These are phyloP conservation scores for Pimpla rufipes DNA, from an alignment of 2,888 invertebrate genomes.

Conservation along the genomic window DNA sequence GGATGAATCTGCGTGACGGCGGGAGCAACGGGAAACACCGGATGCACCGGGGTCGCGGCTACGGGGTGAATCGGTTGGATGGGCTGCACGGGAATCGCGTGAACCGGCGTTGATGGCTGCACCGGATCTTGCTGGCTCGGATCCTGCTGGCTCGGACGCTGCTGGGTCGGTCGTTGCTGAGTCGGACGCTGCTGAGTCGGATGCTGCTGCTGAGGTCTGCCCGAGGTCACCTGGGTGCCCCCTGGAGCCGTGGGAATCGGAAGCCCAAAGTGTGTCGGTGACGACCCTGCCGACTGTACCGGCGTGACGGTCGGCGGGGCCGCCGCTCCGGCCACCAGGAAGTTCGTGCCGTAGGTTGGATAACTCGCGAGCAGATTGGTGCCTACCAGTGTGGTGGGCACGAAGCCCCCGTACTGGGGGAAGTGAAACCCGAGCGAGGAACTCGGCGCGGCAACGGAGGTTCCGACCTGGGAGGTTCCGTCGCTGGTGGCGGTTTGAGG, in stretches of 20 bases:
- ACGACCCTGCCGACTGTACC: constrained; percentile 70
- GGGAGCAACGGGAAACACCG: constrained; percentile 60
- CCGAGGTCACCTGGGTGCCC: constrained; percentile 69
- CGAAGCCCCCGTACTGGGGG: constrained; percentile 79
- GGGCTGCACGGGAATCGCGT: constrained; percentile 70
- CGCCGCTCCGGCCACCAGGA: constrained; percentile 39
- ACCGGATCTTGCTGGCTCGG: constrained; percentile 39
- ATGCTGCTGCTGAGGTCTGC: constrained; percentile 52
- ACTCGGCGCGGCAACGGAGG: constrained; percentile 65
- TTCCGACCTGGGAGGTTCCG: constrained; percentile 70
- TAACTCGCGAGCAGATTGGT: constrained; percentile 71
- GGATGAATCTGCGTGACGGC: constrained; percentile 68
- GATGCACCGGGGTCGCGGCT: constrained; percentile 50
- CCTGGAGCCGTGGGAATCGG: constrained; percentile 77
- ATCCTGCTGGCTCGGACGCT: constrained; percentile 19
- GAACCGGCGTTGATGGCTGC: constrained; percentile 51
- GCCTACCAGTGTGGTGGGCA: constrained; percentile 77
- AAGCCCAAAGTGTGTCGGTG: constrained; percentile 81
- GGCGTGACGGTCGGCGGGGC: constrained; percentile 64
- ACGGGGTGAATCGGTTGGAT: constrained; percentile 65
- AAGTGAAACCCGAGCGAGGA: constrained; percentile 63
- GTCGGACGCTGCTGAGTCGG: constrained; percentile 57
- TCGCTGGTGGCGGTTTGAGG: constrained; percentile 65
- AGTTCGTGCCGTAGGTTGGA: constrained; percentile 71
- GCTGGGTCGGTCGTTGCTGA: constrained; percentile 26